Evolutionary conservation across 1,140 invertebrate species (phyloP), one percentile per base, ranked within the genome.

Genomic region (Teleopsis dalmanni): DNA sequence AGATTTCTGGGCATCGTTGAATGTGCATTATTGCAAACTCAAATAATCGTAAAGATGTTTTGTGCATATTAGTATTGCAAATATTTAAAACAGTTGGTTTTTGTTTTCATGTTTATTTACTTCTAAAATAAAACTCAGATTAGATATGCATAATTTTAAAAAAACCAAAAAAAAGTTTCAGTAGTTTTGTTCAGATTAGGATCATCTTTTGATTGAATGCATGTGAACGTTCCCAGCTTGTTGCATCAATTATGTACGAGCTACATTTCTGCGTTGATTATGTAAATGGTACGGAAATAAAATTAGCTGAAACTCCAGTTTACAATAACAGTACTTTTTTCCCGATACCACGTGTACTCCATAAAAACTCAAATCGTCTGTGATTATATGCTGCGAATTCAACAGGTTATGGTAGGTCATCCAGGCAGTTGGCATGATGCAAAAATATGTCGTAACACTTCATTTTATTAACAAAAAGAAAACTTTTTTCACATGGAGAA

Each of bases 321-420:
- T 14, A 19, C 10, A 19, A 33, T 31, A 7, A 16, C 18, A 33
- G 4, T 8, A 21, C 16, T 10, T 25, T 44, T 5, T 47, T 47
- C 31, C 7, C 22, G 19, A 47, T 23, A 26, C 9, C 33, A 25
- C 10, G 36, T 25, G 16, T 47, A 47, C 23, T 35, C 44, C n/a
- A 23, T 47, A 2, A 47, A 47, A 34, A 33, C 33, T 13, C 44
- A 47, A 47, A 14, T 47, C 1, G 19, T 47, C 6, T 35, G 33
- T 36, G 33, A 34, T 11, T 1, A 47, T 26, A 47, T 35, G 25
- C 18, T 47, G 6, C 18, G 23, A 35, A 47, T 47, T 23, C 21
- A 33, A 13, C 31, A 36, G 22, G 44, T 36, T 19, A 19, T 36
- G 5, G 44, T 47, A 19, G 44, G 44, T 3, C 23, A 45, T 16